Base-by-base conservation (phyloP, 2,888 invertebrate species). In the Lasioglossum villosulum region DNA sequence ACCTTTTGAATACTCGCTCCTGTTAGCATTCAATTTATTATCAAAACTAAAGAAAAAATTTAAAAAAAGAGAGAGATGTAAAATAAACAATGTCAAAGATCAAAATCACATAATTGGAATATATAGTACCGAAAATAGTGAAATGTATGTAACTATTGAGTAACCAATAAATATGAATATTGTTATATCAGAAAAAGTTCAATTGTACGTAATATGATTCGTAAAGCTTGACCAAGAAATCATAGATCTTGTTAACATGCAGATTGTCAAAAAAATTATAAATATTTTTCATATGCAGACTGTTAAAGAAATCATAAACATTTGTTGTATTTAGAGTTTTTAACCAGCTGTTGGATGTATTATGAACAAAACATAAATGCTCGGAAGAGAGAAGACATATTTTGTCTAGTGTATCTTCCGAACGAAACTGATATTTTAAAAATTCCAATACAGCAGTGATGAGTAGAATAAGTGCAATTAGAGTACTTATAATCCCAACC, bases 401-500 rank as follows among this genome's bases (percentile, higher is more conserved):
- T 14, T 68, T n/a, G 23, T 48, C 27, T 45, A 12, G 12, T 56
- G 27, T 2, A 59, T 48, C 34, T 34, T 68, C 52, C 8, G 37
- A 74, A 52, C 0, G 14, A 27, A 77, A 68, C 34, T 10, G 8
- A 88, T 90, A 91, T 80, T 90, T 85, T 74, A 92, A 92, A 86
- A 93, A 79, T 70, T 92, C 89, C 84, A 92, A 91, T 80, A 90
- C 80, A 83, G 93, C 92, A 82, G 94, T 73, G 72, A 92, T 79
- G 86, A 93, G 91, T 77, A 94, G 90, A 92, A 94, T 91, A 10
- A 93, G 91, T 94, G 91, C 93, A 93, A 92, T 93, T 91, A 88
- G 90, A 90, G 86, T 91, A 93, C 92, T 91, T 93, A 90, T 93
- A 94, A 92, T 63, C 93, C 92, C 92, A 94, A 93, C 95, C 95